Conservation (phyloP, 2,888 invertebrate species). For the Trissolcus brochymenae region DNA sequence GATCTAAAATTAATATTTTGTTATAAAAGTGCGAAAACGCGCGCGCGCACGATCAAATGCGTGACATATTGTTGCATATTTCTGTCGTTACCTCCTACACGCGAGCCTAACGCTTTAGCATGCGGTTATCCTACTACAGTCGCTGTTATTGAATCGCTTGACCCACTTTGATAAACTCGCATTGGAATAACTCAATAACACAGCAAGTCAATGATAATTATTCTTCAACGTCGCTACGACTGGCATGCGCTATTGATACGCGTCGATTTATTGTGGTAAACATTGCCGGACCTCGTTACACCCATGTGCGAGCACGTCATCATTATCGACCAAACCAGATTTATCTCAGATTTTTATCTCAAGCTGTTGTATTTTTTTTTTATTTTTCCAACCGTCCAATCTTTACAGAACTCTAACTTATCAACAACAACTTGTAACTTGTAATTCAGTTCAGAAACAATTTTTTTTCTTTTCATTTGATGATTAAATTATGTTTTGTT, state of each 20-base stretch:
- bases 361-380: neutral
- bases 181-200: constrained; percentile 74
- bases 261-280: constrained; percentile 54
- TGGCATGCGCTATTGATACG: constrained; percentile 56
- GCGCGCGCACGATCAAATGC: constrained; percentile 21
- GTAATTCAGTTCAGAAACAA: too few species aligned
- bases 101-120: constrained; percentile 61
- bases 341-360: constrained; percentile 26
- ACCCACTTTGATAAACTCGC: constrained; percentile 76
- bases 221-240: constrained; percentile 65
- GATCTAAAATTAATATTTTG: constrained; percentile 47
- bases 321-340: constrained; percentile 22
- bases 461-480: too few species aligned
- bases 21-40: constrained; percentile 4
- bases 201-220: constrained; percentile 70
- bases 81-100: constrained; percentile 63
- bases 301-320: constrained; percentile 49
- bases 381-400: neutral
- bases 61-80: constrained; percentile 57
- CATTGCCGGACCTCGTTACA: constrained; percentile 55
- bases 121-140: constrained; percentile 67
- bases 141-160: constrained; percentile 75
- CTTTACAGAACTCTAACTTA: neutral
- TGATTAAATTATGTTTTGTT: too few species aligned
- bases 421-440: neutral